Conservation (phyloP, 35 echinoderm and acorn worm species). For the Apostichopus japonicus region DNA sequence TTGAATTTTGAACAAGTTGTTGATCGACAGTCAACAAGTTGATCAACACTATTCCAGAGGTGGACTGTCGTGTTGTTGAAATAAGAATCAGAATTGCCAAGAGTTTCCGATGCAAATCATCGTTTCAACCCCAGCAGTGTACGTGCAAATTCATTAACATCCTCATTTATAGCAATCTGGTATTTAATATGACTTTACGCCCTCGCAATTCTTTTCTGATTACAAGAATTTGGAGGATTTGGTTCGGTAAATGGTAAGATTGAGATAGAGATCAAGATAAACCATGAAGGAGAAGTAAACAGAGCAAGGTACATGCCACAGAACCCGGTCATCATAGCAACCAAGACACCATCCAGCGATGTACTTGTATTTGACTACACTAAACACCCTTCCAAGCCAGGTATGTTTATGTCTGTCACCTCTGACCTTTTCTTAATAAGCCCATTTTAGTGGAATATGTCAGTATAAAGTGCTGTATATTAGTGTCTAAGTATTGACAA, state of each 20-base stretch:
- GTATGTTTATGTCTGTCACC: slow-evolving; percentile 53
- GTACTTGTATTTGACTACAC: slow-evolving; percentile 99
- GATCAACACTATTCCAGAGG: no score
- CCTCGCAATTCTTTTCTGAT: slow-evolving; percentile 7
- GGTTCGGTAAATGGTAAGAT: slow-evolving; percentile 99
- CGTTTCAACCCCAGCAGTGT: no score
- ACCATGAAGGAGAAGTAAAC: slow-evolving; percentile 99
- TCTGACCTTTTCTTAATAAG: slow-evolving; percentile 27
- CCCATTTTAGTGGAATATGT: slow-evolving; percentile 62
- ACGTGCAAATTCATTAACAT: background rate
- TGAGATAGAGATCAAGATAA: slow-evolving; percentile 99
- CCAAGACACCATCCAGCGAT: slow-evolving; percentile 98
- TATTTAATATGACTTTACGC: no score
- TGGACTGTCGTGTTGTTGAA: no score
- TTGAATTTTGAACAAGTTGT: no score
- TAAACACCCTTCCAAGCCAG: slow-evolving; percentile 99
- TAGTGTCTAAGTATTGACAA: no score
- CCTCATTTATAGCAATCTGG: background rate
- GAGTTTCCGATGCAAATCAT: no score
- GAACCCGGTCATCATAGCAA: slow-evolving; percentile 94
- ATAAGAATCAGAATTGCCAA: no score
- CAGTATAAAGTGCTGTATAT: slow-evolving; percentile 81
- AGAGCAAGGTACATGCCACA: slow-evolving; percentile 98
- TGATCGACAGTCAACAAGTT: no score
- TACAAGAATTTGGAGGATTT: slow-evolving; percentile 97